Evolutionary conservation across 2,797 vertebrate genomes (phyloP).

Genomic region (Leptoclinus maculatus): DNA sequence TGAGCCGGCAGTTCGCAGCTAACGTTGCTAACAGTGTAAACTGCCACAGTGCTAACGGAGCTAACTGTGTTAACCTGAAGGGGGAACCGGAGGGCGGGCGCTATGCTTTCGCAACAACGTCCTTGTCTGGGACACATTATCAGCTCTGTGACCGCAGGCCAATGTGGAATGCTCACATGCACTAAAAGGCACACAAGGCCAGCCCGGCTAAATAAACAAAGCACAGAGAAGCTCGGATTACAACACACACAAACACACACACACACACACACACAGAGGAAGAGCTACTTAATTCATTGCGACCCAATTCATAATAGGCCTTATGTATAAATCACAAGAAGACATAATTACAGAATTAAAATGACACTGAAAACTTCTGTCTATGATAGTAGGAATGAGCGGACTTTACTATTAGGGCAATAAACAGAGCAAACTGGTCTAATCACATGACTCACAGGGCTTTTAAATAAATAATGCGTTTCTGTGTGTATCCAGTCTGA

Average conservation of each 20-base stretch:
- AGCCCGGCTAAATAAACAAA: too few relatives aligned
- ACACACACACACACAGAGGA: not conserved
- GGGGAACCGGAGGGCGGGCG: too few relatives aligned
- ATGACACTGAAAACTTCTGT: not conserved
- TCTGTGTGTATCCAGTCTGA: slow-evolving; percentile 14
- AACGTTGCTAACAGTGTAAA: too few relatives aligned
- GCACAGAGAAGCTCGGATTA: not conserved
- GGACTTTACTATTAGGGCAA: not conserved
- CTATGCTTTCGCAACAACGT: too few relatives aligned
- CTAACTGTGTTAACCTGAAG: too few relatives aligned
- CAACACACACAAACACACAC: not conserved
- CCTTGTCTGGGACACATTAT: too few relatives aligned
- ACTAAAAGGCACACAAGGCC: not conserved
- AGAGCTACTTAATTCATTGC: not conserved
- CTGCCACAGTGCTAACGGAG: too few relatives aligned
- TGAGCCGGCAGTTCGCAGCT: too few relatives aligned
- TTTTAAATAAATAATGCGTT: slow-evolving; percentile 17
- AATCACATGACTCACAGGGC: not conserved
- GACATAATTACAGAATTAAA: not conserved
- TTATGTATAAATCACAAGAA: not conserved
- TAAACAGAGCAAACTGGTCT: not conserved
- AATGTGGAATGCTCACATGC: not conserved
- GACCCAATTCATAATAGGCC: not conserved
- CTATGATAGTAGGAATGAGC: not conserved
- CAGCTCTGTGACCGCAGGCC: too few relatives aligned